These are phyloP conservation scores for Scolopax rusticola DNA, from an alignment of 2,797 vertebrate genomes.

Conservation along the genomic window DNA sequence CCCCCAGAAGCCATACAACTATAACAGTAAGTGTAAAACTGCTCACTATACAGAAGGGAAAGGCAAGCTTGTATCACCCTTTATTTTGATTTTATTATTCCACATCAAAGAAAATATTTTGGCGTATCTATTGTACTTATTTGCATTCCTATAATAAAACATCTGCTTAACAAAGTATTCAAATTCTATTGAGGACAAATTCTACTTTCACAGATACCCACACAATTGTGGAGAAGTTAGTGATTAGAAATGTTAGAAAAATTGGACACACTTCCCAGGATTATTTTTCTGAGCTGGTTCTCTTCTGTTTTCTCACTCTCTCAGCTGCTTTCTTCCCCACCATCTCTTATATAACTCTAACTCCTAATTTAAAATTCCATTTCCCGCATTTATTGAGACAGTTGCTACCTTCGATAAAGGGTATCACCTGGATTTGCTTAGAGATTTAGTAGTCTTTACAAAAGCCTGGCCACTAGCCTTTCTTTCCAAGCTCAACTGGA, in stretches of 20 bases:
- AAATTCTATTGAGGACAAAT: constrained; percentile 6
- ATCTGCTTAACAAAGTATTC: constrained; percentile 17
- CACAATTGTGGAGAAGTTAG: constrained; percentile 1
- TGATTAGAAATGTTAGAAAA: constrained; percentile 64
- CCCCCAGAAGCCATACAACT: not conserved
- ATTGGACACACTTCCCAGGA: constrained; percentile 47
- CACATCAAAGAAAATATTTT: constrained; percentile 67
- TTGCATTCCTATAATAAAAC: constrained; percentile 46
- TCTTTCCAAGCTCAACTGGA: not conserved
- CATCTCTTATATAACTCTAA: not conserved
- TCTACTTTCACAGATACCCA: not conserved
- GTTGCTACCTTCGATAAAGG: not conserved
- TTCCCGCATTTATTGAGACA: not conserved
- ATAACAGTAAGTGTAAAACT: not conserved
- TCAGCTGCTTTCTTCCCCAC: not conserved
- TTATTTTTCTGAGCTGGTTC: constrained; percentile 57
- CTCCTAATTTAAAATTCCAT: constrained; percentile 16
- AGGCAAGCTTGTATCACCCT: not conserved
- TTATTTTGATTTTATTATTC: constrained; percentile 49
- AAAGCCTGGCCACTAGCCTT: not conserved
- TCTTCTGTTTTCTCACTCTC: not conserved
- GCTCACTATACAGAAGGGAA: not conserved
- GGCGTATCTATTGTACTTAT: constrained; percentile 29
- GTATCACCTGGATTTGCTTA: not conserved
- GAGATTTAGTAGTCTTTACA: not conserved